These are phyloP conservation scores for Thymelicus sylvestris DNA, from an alignment of 2,888 invertebrate genomes.

Conservation along the genomic window DNA sequence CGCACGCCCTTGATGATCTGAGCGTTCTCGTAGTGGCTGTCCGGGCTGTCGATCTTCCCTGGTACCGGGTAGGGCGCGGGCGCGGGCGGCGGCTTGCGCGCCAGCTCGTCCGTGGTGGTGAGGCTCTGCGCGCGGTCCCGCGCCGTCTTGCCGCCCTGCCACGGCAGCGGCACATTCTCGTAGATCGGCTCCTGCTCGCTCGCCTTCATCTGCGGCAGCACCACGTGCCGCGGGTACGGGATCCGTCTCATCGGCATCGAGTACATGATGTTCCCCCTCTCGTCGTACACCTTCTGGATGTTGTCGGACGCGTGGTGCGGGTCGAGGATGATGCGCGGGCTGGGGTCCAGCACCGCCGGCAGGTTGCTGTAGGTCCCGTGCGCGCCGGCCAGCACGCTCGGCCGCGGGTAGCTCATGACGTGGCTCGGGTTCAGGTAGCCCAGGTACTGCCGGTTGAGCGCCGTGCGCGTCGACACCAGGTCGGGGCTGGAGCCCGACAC, in stretches of 20 bases:
- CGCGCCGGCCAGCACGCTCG: constrained; percentile 73
- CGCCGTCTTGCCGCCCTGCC: constrained; percentile 74
- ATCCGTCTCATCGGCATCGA: constrained; percentile 84
- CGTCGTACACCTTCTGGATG: constrained; percentile 86
- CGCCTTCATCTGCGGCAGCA: constrained; percentile 74
- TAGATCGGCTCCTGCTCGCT: constrained; percentile 90
- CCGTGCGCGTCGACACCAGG: constrained; percentile 89
- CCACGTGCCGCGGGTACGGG: constrained; percentile 75
- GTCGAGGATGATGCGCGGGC: constrained; percentile 82
- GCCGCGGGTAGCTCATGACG: constrained; percentile 64
- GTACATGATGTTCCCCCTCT: constrained; percentile 86
- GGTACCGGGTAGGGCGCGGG: no score
- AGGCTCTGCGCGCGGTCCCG: constrained; percentile 87
- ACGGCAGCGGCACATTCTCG: constrained; percentile 91
- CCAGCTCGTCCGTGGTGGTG: constrained; percentile 88
- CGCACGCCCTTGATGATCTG: constrained; percentile 75
- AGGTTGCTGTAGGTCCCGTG: constrained; percentile 91
- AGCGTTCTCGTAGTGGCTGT: constrained; percentile 77
- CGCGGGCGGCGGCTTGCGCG: constrained; percentile 55
- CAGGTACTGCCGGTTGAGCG: constrained; percentile 80
- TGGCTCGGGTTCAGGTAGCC: constrained; percentile 68
- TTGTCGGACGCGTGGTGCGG: constrained; percentile 84
- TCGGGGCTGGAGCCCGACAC: constrained; percentile 92
- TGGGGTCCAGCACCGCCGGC: constrained; percentile 84
- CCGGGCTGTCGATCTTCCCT: constrained; percentile 55